Conservation (phyloP, 2,113 vertebrate genomes). For the Emydocephalus ijimae region DNA sequence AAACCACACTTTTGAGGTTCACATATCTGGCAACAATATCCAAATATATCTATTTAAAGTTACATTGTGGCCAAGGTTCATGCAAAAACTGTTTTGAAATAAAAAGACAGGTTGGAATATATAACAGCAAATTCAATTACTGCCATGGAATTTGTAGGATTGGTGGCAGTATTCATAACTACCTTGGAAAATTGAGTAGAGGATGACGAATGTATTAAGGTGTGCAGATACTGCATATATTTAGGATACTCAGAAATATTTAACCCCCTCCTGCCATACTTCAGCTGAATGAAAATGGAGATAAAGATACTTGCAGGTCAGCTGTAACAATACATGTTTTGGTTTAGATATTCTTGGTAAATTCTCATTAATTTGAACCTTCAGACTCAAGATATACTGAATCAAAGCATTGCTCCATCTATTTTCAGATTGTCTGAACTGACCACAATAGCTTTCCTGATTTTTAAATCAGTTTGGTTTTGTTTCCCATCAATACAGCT, state of each 20-base stretch:
- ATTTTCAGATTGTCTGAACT: background rate
- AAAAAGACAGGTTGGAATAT: background rate
- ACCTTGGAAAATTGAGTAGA: background rate
- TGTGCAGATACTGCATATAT: background rate
- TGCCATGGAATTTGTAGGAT: background rate
- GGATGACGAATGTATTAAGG: background rate
- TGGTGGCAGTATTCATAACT: background rate
- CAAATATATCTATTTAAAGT: constrained; percentile 31
- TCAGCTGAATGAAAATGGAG: background rate
- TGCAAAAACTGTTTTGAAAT: background rate
- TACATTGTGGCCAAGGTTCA: constrained; percentile 31
- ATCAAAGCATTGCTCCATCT: background rate
- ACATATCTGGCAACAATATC: constrained; percentile 49
- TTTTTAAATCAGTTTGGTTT: background rate
- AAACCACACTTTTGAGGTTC: constrained; percentile 48
- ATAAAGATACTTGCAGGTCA: background rate
- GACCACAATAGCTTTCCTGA: background rate
- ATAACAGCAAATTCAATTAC: background rate
- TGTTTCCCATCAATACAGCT: background rate
- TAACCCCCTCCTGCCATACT: background rate
- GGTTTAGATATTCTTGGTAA: background rate
- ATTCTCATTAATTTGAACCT: background rate
- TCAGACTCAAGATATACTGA: background rate
- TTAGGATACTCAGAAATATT: background rate
- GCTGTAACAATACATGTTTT: background rate